These are phyloP conservation scores for Drosophila lutescens DNA, from an alignment of 2,888 invertebrate species.

Conservation along the genomic window DNA sequence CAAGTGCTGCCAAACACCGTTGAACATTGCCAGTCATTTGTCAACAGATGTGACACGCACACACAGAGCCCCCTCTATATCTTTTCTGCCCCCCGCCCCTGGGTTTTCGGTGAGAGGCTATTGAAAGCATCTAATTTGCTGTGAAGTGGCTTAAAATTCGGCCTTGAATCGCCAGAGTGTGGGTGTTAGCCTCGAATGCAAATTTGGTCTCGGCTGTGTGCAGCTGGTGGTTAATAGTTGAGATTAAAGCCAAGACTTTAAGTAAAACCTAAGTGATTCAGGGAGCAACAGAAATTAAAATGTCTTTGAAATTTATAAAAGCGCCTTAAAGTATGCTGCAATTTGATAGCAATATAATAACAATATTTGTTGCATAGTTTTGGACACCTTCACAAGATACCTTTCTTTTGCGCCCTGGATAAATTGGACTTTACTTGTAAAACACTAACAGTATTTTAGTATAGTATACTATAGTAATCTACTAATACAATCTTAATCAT, in stretches of 20 bases:
- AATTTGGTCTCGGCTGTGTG: slow-evolving; percentile 26
- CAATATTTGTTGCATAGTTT: too few species aligned
- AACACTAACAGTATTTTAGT: too few species aligned
- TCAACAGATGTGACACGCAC: slow-evolving; percentile 61
- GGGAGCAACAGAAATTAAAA: too few species aligned
- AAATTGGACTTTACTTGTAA: too few species aligned
- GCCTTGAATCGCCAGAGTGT: slow-evolving; percentile 43
- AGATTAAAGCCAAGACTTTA: neutral
- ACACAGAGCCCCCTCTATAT: slow-evolving; percentile 13
- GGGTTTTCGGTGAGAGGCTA: slow-evolving; percentile 43
- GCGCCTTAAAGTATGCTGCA: neutral
- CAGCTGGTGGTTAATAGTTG: slow-evolving; percentile 1
- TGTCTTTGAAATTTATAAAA: too few species aligned
- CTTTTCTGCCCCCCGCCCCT: neutral
- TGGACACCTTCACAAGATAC: too few species aligned
- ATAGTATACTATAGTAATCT: too few species aligned
- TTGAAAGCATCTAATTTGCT: slow-evolving; percentile 77
- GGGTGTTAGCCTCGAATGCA: slow-evolving; percentile 37
- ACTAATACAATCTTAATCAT: too few species aligned
- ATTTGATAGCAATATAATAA: too few species aligned
- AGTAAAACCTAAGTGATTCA: too few species aligned
- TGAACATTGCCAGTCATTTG: slow-evolving; percentile 77
- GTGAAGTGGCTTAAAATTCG: slow-evolving; percentile 68
- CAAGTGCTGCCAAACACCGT: slow-evolving; percentile 80
- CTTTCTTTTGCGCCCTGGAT: too few species aligned